Base-by-base conservation (phyloP, 2,888 invertebrate genomes). In the Timandra comae region DNA sequence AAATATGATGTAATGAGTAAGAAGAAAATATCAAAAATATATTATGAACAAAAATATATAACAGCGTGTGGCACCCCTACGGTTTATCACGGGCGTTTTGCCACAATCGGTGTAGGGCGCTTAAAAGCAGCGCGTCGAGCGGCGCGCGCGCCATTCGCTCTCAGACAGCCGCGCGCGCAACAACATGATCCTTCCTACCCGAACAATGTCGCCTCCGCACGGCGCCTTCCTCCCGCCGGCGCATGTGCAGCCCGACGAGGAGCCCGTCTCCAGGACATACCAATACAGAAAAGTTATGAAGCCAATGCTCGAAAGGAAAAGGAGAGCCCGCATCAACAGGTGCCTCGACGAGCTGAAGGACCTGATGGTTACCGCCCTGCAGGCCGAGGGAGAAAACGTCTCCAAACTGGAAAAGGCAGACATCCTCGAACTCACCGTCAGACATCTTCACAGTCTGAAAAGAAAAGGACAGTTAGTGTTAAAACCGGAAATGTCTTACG, bases 261-360 rank as follows among this genome's bases (percentile, higher is more conserved):
- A 85, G 49, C 92, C 92, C 35, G 93, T 94, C 73, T 95, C 95
- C 45, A 89, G 95, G 67, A 96, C 96, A 47, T 95, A 95, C 74
- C 95, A 96, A 68, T 96, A 96, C 85, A 89, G 96, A 72, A 96
- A 95, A 89, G 95, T 96, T 49, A 95, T 95, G 94, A 95, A 96
- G 74, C 96, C 95, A 28, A 91, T 95, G 91, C 81, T 96, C 54
- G 95, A 96, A 69, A 88, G 95, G 35, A 95, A 95, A 73, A 88
- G 95, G 16, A 87, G 96, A 46, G 96, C 96, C 7, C 89, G 96
- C 60, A 96, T 96, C 81, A 96, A 96, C 84, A 91, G 94, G 52
- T 95, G 95, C 74, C 87, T 96, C 50, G 95, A 95, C 73, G 95
- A 95, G 69, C 88, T 96, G 27, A 96, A 95, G 70, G 95, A 95